Evolutionary conservation across 1,140 invertebrate genomes (phyloP), one percentile per base, ranked within the genome.

Genomic region (Vanessa tameamea): DNA sequence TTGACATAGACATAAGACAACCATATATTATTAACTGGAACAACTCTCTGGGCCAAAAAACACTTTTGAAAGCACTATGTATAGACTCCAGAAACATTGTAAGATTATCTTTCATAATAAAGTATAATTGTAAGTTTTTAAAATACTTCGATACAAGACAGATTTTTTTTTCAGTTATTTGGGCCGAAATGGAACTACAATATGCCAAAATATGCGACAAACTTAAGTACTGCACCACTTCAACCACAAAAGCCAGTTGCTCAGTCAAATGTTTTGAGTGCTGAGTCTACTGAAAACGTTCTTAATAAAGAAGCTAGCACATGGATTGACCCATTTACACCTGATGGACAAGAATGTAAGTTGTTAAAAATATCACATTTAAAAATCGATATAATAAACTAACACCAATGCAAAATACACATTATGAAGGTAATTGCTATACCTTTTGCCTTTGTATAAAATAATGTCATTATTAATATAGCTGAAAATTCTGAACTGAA

Each of bases 81-180:
- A 97, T 97, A 81, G 96, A 97, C 93, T 96, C 96, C 6, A 94
- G 96, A 75, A 97, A 97, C 87, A 97, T 97, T 86, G 96, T 97
- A 94, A 96, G 96, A 95, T 64, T 63, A 73, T 51, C 63, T 61
- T 69, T 47, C 63, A 23, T 64, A 43, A 23, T 16, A 64, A n/a
- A 23, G n/a, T 15, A 51, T 15, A 61, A 50, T 53, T 13, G 2
- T 67, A 26, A 37, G 53, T 53, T n/a, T 48, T 5, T 57, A 20
- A 31, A 9, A 47, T 12, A 37, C 26, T 14, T 26, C 13, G 4
- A 31, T 67, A 73, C 37, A 14, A 59, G 6, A 50, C 53, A 26
- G 26, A 48, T 76, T 65, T 55, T 50, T 2, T 47, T 89, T 94
- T 43, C 82, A 97, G 96, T 91, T 97, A 72, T 97, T 96, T 93